These are phyloP conservation scores for Ciconia maguari DNA, from an alignment of 2,113 vertebrate species.

Conservation along the genomic window DNA sequence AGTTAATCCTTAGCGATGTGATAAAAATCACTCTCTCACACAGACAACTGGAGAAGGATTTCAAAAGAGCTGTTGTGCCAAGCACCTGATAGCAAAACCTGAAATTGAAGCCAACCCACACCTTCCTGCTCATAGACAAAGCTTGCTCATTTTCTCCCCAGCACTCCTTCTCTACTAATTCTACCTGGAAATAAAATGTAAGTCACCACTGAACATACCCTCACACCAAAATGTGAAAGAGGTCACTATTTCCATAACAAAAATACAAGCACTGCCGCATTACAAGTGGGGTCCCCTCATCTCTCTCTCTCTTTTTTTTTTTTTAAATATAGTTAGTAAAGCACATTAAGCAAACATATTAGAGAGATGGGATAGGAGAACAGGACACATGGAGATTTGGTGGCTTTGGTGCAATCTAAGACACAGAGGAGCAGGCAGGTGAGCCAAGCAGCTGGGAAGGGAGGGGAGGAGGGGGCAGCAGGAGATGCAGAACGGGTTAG, in stretches of 20 bases:
- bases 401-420: not conserved
- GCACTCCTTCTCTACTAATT: not conserved
- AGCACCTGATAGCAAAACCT: constrained; percentile 32
- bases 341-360: not conserved
- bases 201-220: not conserved
- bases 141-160: not conserved
- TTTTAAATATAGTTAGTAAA: not conserved
- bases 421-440: not conserved
- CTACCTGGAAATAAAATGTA: not conserved
- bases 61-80: constrained; percentile 32
- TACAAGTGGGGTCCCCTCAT: not conserved
- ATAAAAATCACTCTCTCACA: constrained; percentile 37
- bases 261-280: fast-evolving
- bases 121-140: constrained; percentile 25
- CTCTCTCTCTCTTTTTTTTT: too few species aligned
- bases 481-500: not conserved
- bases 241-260: not conserved
- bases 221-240: not conserved
- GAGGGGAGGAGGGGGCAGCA: not conserved
- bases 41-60: not conserved
- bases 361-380: not conserved
- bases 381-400: not conserved
- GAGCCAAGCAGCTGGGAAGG: not conserved
- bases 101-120: constrained; percentile 37
- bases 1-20: constrained; percentile 2